Evolutionary conservation across 35 echinoderm and acorn worm species (phyloP).

Genomic region (Nesometra sesokonis): DNA sequence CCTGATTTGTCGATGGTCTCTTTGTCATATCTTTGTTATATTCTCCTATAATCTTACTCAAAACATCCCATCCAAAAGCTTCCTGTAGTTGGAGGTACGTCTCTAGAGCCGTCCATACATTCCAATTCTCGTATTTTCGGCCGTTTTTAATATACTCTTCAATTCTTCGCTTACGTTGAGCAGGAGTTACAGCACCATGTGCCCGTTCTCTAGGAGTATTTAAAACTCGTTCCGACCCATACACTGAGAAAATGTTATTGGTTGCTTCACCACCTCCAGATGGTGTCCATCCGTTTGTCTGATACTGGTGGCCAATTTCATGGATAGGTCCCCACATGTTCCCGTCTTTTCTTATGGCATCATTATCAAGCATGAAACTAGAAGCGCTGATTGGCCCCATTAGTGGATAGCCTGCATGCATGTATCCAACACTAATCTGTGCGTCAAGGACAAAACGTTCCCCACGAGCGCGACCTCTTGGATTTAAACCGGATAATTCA

Average conservation of each 20-base stretch:
- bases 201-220: background rate
- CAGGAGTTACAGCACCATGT: background rate
- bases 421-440: background rate
- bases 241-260: background rate
- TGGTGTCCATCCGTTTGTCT: background rate
- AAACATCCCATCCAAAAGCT: background rate
- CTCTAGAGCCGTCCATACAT: background rate
- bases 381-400: background rate
- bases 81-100: background rate
- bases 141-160: background rate
- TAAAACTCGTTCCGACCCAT: background rate
- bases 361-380: background rate
- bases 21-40: background rate
- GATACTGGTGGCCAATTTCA: background rate
- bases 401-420: background rate
- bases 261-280: background rate
- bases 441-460: constrained; percentile 8
- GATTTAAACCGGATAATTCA: background rate
- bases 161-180: background rate
- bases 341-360: background rate
- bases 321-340: background rate
- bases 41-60: background rate
- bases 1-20: background rate
- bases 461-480: background rate
- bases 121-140: background rate